These are phyloP conservation scores for Gobius niger DNA, from an alignment of 2,113 vertebrate species.

Conservation along the genomic window DNA sequence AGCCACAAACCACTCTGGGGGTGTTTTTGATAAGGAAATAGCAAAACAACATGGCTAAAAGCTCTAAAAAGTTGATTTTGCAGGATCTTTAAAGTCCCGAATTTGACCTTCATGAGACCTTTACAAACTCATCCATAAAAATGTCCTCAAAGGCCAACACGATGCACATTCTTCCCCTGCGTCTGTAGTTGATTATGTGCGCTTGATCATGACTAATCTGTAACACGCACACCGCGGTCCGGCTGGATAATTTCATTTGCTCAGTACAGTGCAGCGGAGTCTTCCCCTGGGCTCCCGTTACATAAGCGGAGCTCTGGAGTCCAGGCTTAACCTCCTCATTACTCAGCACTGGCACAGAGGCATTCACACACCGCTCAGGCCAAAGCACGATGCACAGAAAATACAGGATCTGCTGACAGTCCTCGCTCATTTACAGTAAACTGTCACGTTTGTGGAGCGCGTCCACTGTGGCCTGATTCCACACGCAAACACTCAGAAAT, in stretches of 20 bases:
- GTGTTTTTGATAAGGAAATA: too few species aligned
- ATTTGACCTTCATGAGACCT: too few species aligned
- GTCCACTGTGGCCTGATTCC: too few species aligned
- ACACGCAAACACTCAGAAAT: too few species aligned
- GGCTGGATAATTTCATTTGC: slow-evolving; percentile 34
- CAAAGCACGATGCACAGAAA: neutral
- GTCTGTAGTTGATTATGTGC: neutral
- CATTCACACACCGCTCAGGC: neutral
- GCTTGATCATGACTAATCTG: slow-evolving; percentile 36
- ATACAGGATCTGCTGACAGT: neutral
- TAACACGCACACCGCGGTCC: slow-evolving; percentile 22
- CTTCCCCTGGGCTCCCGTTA: slow-evolving; percentile 32
- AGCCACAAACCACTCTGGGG: too few species aligned
- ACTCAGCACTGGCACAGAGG: slow-evolving; percentile 31
- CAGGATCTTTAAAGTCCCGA: too few species aligned
- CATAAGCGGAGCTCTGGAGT: slow-evolving; percentile 29
- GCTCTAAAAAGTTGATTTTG: too few species aligned
- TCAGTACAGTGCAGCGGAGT: slow-evolving; percentile 1
- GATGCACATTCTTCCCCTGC: neutral
- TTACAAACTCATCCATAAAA: too few species aligned
- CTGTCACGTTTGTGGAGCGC: too few species aligned
- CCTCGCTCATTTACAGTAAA: neutral
- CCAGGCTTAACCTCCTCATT: slow-evolving; percentile 44
- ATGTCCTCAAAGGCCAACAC: too few species aligned
- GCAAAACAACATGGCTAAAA: too few species aligned